These are phyloP conservation scores for Drosophila setifemur DNA, from an alignment of 1,140 invertebrate species.

Conservation along the genomic window DNA sequence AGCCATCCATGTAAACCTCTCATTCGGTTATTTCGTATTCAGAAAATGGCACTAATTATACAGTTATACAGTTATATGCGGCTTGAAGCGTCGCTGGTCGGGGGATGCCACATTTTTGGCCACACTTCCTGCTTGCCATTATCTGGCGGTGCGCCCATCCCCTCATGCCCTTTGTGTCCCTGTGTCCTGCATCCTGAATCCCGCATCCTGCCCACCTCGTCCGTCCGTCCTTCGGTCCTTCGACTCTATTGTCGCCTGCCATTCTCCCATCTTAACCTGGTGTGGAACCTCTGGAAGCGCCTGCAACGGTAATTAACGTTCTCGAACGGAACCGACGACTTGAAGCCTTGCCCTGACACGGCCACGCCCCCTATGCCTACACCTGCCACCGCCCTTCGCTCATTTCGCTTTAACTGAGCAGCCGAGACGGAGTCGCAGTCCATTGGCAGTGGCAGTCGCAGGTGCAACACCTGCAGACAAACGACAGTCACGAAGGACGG, in stretches of 20 bases:
- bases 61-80: conserved; percentile 66
- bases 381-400: background rate
- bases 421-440: conserved; percentile 40
- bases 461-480: conserved; percentile 72
- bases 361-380: background rate
- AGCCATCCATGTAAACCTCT: conserved; percentile 56
- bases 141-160: conserved; percentile 24
- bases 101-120: conserved; percentile 61
- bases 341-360: conserved; percentile 56
- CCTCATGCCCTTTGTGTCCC: background rate
- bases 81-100: conserved; percentile 29
- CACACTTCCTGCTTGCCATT: conserved; percentile 64
- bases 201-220: background rate
- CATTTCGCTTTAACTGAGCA: conserved; percentile 18
- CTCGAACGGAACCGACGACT: conserved; percentile 77
- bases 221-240: background rate
- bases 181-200: conserved; percentile 14
- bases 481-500: conserved; percentile 31
- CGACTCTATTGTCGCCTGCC: conserved; percentile 11
- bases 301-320: conserved; percentile 74
- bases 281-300: conserved; percentile 5
- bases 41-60: conserved; percentile 77
- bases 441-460: conserved; percentile 48
- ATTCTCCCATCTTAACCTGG: conserved; percentile 7
- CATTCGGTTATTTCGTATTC: conserved; percentile 69